Evolutionary conservation across 2,797 vertebrate genomes (phyloP).

Genomic region (Microhierax caerulescens): DNA sequence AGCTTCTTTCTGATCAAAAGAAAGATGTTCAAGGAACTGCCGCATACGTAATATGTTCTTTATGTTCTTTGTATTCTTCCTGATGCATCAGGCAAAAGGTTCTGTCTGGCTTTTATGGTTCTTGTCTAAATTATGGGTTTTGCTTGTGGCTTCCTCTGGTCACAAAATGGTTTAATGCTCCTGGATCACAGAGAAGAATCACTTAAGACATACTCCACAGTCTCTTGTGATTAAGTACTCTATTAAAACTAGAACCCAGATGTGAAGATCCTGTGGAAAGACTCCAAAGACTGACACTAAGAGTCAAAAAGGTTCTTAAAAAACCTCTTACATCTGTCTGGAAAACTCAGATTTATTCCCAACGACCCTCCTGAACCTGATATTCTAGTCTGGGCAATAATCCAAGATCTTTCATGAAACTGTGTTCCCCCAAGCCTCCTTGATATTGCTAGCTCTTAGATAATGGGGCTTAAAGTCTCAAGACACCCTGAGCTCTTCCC

Average conservation of each 20-base stretch:
- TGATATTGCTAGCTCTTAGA: not conserved
- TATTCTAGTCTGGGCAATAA: not conserved
- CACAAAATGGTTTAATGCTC: not conserved
- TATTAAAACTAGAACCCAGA: slow-evolving; percentile 33
- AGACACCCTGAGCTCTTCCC: not conserved
- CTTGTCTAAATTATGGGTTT: not conserved
- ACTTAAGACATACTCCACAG: not conserved
- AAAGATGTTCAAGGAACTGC: not conserved
- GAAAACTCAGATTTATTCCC: slow-evolving; percentile 4
- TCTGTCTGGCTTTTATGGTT: not conserved
- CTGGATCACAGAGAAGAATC: not conserved
- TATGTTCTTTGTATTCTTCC: not conserved
- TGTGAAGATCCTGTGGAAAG: not conserved
- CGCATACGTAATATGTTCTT: not conserved
- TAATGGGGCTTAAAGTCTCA: not conserved
- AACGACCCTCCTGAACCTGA: not conserved
- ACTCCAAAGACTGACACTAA: not conserved
- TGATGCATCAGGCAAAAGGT: not conserved
- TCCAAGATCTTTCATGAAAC: slow-evolving; percentile 10
- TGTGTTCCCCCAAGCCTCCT: not conserved
- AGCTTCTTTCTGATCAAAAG: not conserved
- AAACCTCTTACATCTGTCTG: slow-evolving; percentile 4
- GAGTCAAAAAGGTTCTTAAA: not conserved
- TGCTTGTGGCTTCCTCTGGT: not conserved
- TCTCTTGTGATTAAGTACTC: slow-evolving; percentile 7